Evolutionary conservation across 2,113 vertebrate genomes (phyloP).

Genomic region (Lepus europaeus): DNA sequence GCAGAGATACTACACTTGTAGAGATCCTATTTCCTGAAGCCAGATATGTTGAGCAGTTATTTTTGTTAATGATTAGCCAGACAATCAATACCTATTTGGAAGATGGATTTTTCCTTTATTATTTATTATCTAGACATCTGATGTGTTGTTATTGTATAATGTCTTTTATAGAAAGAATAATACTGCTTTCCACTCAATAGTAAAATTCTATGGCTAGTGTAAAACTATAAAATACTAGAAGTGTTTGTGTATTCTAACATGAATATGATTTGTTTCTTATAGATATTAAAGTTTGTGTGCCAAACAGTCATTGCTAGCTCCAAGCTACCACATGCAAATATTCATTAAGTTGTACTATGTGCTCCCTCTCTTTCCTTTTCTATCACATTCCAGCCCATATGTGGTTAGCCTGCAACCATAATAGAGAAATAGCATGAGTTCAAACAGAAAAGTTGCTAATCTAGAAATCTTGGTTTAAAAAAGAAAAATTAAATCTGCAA

Average conservation of each 20-base stretch:
- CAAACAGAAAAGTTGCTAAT: conserved; percentile 42
- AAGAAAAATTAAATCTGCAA: conserved; percentile 61
- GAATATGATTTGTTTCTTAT: conserved; percentile 56
- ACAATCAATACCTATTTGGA: conserved; percentile 51
- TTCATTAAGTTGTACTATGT: neutral
- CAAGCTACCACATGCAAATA: conserved; percentile 42
- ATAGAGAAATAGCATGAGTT: conserved; percentile 61
- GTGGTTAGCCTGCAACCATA: conserved; percentile 35
- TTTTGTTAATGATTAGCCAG: conserved; percentile 60
- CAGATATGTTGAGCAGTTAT: conserved; percentile 3
- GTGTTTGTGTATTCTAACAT: conserved; percentile 27
- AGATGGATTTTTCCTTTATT: conserved; percentile 44
- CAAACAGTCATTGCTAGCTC: neutral
- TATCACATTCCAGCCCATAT: conserved; percentile 53
- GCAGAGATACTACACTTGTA: neutral
- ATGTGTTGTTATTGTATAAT: conserved; percentile 30
- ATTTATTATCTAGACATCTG: conserved; percentile 31
- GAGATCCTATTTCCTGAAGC: neutral
- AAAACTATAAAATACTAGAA: conserved; percentile 53
- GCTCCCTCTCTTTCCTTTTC: neutral
- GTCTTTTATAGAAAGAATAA: conserved; percentile 33
- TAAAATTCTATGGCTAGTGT: conserved; percentile 57
- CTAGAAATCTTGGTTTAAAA: conserved; percentile 69
- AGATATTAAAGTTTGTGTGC: conserved; percentile 47
- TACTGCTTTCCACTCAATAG: conserved; percentile 26